phyloP scores from a whole-genome alignment of 2,113 vertebrate genomes.

The Puma concolor region DNA sequence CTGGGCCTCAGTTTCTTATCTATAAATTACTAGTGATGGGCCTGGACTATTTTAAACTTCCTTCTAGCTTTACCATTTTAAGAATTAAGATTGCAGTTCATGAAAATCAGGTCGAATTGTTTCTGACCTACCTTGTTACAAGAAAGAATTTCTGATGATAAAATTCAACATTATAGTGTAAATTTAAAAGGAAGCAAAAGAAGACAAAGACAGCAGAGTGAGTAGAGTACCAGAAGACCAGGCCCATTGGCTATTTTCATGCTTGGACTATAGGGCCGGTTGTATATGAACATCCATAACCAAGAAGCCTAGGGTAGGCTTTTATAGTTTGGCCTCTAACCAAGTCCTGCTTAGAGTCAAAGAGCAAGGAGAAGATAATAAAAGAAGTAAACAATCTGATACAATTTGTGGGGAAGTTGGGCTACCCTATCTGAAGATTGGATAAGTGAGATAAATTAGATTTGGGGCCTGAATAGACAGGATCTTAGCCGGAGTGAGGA shows the following conservation, averaged over 20 bases:
- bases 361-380: background rate
- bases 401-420: background rate
- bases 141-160: background rate
- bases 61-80: background rate
- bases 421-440: background rate
- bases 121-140: slow-evolving; percentile 4
- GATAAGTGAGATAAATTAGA: background rate
- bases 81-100: background rate
- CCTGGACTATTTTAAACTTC: slow-evolving; percentile 30
- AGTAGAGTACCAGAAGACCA: background rate
- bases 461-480: background rate
- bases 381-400: background rate
- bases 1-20: background rate
- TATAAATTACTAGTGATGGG: background rate
- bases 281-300: background rate
- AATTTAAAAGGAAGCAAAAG: slow-evolving; percentile 42
- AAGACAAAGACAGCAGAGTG: background rate
- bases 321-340: background rate
- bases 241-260: background rate
- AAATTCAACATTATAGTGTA: background rate
- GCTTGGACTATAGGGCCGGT: background rate
- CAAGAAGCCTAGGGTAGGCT: background rate
- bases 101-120: background rate
- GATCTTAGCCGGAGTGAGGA: background rate
- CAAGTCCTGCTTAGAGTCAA: background rate